phyloP scores from a whole-genome alignment of 1,140 invertebrate genomes.

The Caenorhabditis tropicalis region DNA sequence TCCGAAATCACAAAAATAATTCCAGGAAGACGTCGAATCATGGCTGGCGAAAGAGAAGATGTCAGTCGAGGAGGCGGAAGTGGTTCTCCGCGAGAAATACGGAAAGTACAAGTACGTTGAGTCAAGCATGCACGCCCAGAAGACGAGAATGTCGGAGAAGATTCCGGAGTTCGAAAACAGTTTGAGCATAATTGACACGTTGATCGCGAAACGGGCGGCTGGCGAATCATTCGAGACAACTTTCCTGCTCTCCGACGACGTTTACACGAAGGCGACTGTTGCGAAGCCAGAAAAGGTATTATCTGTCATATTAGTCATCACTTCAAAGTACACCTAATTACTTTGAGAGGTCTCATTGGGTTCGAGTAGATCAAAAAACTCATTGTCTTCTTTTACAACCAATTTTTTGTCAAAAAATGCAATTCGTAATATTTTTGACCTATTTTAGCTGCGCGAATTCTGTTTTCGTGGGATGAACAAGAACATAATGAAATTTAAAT shows the following conservation, averaged over 20 bases:
- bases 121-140: conserved; percentile 83
- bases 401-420: no score
- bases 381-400: no score
- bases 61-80: conserved; percentile 83
- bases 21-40: conserved; percentile 91
- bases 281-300: conserved; percentile 89
- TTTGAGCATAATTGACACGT: conserved; percentile 87
- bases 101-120: conserved; percentile 97
- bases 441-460: no score
- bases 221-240: conserved; percentile 81
- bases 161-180: conserved; percentile 91
- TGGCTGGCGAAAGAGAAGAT: conserved; percentile 85
- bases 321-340: no score
- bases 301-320: not conserved
- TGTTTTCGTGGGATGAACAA: no score
- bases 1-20: conserved; percentile 60
- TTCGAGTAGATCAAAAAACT: no score
- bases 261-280: conserved; percentile 86
- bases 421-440: no score
- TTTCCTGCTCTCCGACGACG: conserved; percentile 92
- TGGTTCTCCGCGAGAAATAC: conserved; percentile 86
- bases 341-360: no score
- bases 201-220: conserved; percentile 80
- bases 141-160: conserved; percentile 78
- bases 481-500: no score